These are phyloP conservation scores for Arctopsyche grandis DNA, from an alignment of 1,140 invertebrate genomes.

Conservation along the genomic window DNA sequence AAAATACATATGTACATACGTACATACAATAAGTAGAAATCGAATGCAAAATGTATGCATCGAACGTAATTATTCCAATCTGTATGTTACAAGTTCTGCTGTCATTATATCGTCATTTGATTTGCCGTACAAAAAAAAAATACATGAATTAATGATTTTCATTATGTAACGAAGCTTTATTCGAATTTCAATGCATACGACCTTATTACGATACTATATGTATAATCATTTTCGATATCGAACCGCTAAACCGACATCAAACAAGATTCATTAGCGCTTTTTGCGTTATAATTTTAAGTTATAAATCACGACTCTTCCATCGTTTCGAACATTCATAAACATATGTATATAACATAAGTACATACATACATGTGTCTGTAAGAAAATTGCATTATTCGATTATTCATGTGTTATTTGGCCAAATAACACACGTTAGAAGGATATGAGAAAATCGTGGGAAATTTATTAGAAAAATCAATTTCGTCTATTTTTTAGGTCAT, in stretches of 20 bases:
- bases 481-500: background rate
- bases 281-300: background rate
- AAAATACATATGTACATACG: no score
- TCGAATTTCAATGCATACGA: background rate
- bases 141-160: no score
- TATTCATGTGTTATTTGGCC: background rate
- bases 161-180: no score
- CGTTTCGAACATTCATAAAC: background rate
- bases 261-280: conserved; percentile 19
- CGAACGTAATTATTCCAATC: no score
- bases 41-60: no score
- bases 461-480: background rate
- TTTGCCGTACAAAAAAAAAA: no score
- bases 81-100: no score
- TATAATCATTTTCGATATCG: conserved; percentile 10
- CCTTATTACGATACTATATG: conserved; percentile 11
- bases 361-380: no score
- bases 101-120: no score
- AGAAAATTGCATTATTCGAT: no score
- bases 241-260: conserved; percentile 12
- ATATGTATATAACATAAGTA: no score
- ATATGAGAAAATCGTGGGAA: background rate
- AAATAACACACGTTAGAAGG: background rate
- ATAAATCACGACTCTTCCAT: conserved; percentile 15
- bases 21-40: no score